Evolutionary conservation across 1,140 invertebrate species (phyloP), one percentile per base, ranked within the genome.

Genomic region (Lepidurus apus): DNA sequence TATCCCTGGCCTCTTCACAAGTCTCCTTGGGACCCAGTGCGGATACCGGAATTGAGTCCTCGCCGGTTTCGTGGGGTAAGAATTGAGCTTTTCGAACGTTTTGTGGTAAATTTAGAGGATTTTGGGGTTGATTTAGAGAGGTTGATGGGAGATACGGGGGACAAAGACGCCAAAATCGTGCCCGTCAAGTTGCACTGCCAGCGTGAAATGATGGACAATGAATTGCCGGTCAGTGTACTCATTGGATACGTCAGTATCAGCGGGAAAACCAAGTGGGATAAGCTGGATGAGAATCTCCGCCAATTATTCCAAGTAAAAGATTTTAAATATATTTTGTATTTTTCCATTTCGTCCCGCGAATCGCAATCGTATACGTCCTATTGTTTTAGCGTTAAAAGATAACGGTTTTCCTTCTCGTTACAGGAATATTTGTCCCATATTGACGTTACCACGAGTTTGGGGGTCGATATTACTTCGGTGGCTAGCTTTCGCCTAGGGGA

Each of bases 191-290:
- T 65, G 21, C 53, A 65, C 53, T 65, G 53, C n/a, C 53, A 65
- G 53, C 53, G 21, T 65, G 53, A 65, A 65, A 65, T 65, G 53
- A 65, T 65, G 53, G 53, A 65, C 13, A 65, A 65, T 65, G 53
- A 65, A 65, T 86, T 86, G 82, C 88, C 86, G 80, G 84, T 43
- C 86, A 87, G 82, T 87, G 89, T 76, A 87, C 53, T 93, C 6
- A 95, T 99, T 83, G 96, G 96, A 7, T 93, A 89, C 80, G 91
- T 97, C 5, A 93, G 91, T 82, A 93, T 98, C 74, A 94, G 93
- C 81, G 92, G 93, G 44, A 96, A 97, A 85, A 97, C 95, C 0
- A 95, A 93, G 44, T 99, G 97, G 97, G 93, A 95, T 83, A 92
- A 95, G 81, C 87, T 99, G 80, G 97, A 99, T 84, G 93, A 93